A percentile compares a stretch with the other conserved stretches of the same genome.
Conservation (phyloP, 2,888 invertebrate genomes). For the Ischnus inquisitorius region DNA sequence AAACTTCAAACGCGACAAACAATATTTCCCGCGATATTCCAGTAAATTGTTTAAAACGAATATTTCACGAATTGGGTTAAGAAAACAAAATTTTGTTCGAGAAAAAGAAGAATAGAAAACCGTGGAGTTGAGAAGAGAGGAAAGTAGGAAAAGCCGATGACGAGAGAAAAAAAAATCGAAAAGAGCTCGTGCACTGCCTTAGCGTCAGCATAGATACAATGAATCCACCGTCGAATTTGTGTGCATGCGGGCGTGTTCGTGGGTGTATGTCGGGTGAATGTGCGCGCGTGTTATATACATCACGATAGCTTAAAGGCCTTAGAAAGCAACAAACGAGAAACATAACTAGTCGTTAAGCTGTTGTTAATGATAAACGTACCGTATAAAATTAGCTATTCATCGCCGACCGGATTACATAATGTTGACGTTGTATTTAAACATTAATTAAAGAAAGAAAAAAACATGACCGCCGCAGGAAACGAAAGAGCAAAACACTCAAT, state of each 20-base stretch:
- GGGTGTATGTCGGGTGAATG: not conserved
- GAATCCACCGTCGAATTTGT: constrained; percentile 4
- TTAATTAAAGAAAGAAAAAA: constrained; percentile 54
- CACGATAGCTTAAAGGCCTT: constrained; percentile 76
- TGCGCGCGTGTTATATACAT: constrained; percentile 73
- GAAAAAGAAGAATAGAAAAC: too few relatives aligned
- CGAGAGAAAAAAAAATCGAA: constrained; percentile 19
- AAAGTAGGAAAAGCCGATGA: not conserved
- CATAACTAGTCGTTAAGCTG: constrained; percentile 81
- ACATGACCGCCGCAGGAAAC: constrained; percentile 20
- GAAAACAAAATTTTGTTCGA: too few relatives aligned
- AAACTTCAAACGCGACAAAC: too few relatives aligned
- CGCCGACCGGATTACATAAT: constrained; percentile 42
- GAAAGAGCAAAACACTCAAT: constrained; percentile 34
- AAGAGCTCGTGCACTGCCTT: constrained; percentile 75
- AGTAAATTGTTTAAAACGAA: too few relatives aligned
- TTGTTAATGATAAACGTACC: constrained; percentile 74
- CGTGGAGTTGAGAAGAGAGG: not conserved
- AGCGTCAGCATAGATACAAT: constrained; percentile 74
- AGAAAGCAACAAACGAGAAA: constrained; percentile 82
- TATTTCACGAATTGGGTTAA: too few relatives aligned
- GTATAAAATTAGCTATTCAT: constrained; percentile 17
- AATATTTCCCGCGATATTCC: too few relatives aligned
- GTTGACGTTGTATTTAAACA: constrained; percentile 69
- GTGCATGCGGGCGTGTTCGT: too few relatives aligned